These are phyloP conservation scores for Drosophila leonis DNA, from an alignment of 2,888 invertebrate genomes.

Conservation along the genomic window DNA sequence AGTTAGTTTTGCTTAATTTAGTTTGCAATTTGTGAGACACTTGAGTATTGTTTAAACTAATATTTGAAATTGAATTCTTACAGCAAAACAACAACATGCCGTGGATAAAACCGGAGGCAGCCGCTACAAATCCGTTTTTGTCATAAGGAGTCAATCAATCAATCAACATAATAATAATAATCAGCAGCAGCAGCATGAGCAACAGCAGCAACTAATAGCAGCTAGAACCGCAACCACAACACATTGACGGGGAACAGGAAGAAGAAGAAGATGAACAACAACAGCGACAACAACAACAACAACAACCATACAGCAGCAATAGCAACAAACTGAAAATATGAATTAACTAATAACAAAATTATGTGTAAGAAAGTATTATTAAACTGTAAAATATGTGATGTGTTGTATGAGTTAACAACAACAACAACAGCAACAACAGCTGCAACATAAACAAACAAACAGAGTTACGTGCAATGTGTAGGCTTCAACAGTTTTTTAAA, in stretches of 20 bases:
- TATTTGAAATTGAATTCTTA: conserved; percentile 40
- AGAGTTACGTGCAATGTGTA: conserved; percentile 52
- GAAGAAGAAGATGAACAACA: conserved; percentile 8
- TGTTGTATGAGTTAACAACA: conserved; percentile 40
- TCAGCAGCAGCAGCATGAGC: conserved; percentile 10
- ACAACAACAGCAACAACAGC: conserved; percentile 21
- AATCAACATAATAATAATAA: conserved; percentile 24
- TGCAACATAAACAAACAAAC: conserved; percentile 27
- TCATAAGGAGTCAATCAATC: conserved; percentile 74
- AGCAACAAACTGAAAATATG: conserved; percentile 48
- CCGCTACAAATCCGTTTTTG: conserved; percentile 86
- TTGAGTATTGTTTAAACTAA: conserved; percentile 15
- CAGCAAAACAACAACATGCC: conserved; percentile 84
- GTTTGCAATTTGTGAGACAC: neutral
- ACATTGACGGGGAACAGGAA: conserved; percentile 32
- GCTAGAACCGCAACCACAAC: conserved; percentile 13
- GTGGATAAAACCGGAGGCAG: conserved; percentile 85
- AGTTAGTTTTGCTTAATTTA: conserved; percentile 43
- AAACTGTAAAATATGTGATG: conserved; percentile 82
- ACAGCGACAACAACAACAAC: conserved; percentile 19
- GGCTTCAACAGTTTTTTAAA: conserved; percentile 37
- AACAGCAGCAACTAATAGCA: conserved; percentile 21
- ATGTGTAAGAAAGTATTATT: conserved; percentile 82
- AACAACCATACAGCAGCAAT: conserved; percentile 33
- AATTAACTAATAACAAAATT: conserved; percentile 68